Conservation (phyloP, 2,113 vertebrate genomes). For the Coryphaenoides rupestris region DNA sequence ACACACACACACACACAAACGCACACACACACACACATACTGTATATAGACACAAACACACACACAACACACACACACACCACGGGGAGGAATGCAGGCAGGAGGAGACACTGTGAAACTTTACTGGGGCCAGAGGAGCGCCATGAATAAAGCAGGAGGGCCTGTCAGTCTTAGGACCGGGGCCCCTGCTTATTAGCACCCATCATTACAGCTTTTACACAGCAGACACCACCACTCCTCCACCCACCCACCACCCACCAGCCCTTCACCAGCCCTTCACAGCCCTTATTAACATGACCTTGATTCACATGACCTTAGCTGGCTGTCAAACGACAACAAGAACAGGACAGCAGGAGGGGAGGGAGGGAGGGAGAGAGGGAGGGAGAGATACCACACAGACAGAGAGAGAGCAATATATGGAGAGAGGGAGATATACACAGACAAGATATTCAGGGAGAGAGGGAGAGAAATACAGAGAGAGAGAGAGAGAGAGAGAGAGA, state of each 20-base stretch:
- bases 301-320: constrained; percentile 19
- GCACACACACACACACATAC: background rate
- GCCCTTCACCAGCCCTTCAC: too few species aligned
- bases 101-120: constrained; percentile 54
- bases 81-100: constrained; percentile 33
- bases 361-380: background rate
- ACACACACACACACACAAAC: constrained; percentile 9
- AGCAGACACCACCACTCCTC: constrained; percentile 40
- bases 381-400: too few species aligned
- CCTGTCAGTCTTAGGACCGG: constrained; percentile 49
- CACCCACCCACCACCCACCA: background rate
- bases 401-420: background rate
- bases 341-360: background rate
- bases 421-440: background rate
- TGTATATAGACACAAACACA: too few species aligned
- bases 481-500: background rate
- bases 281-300: constrained; percentile 50
- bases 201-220: constrained; percentile 62
- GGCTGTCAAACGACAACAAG: constrained; percentile 40
- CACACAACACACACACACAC: constrained; percentile 32
- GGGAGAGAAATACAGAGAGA: background rate
- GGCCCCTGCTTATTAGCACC: constrained; percentile 46
- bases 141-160: constrained; percentile 61
- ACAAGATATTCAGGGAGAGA: background rate
- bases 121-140: constrained; percentile 55